phyloP scores from a whole-genome alignment of 2,797 vertebrate genomes.

The Hephaestus fuliginosus region DNA sequence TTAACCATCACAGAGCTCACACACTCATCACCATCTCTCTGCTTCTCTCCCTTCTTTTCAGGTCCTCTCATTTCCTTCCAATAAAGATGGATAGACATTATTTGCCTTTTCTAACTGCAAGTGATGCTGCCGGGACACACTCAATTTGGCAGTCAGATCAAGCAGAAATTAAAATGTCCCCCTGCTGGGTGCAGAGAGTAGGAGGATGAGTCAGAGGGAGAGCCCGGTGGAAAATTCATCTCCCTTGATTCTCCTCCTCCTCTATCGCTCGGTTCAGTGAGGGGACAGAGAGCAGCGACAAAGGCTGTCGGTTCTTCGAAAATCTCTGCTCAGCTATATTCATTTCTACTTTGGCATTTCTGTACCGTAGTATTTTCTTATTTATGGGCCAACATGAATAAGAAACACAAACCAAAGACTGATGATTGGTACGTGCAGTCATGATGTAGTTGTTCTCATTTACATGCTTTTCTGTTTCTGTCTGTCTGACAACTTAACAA shows the following conservation, averaged over 20 bases:
- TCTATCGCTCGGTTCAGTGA: background rate
- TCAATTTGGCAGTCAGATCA: constrained; percentile 60
- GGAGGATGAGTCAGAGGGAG: constrained; percentile 27
- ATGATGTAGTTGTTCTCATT: background rate
- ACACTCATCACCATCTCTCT: background rate
- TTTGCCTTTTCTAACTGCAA: constrained; percentile 36
- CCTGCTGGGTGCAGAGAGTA: constrained; percentile 37
- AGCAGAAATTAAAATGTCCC: constrained; percentile 58
- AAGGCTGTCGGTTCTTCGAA: background rate
- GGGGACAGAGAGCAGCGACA: background rate
- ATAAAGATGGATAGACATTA: constrained; percentile 46
- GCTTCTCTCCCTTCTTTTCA: background rate
- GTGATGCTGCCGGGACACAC: constrained; percentile 29
- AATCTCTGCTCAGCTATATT: background rate
- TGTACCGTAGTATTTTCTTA: background rate
- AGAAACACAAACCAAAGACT: background rate
- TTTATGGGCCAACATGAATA: background rate
- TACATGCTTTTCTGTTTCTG: background rate
- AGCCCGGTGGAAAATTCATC: constrained; percentile 12
- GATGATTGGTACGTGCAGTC: background rate
- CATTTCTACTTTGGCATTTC: background rate
- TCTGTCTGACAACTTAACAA: background rate
- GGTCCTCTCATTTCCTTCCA: background rate
- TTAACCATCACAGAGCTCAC: constrained; percentile 29
- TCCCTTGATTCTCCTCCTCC: background rate